Evolutionary conservation across 2,797 vertebrate species (phyloP).

Genomic region (Xenentodon cancila): DNA sequence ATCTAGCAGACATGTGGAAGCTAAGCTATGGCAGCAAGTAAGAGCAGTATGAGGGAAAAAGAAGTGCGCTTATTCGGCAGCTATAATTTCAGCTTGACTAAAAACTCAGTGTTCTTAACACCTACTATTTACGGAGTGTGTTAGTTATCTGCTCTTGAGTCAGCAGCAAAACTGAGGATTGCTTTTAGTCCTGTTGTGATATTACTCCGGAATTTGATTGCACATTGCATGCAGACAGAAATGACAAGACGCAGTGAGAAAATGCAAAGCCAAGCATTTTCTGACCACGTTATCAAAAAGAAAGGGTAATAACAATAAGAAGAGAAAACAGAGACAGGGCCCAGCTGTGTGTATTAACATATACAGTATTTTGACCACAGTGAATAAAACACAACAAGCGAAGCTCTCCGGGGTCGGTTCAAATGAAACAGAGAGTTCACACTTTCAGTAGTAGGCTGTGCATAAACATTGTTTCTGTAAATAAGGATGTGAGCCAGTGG

Average conservation of each 20-base stretch:
- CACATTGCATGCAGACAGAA: conserved; percentile 38
- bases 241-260: conserved; percentile 47
- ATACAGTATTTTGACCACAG: conserved; percentile 66
- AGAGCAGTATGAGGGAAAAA: neutral
- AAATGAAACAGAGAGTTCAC: conserved; percentile 73
- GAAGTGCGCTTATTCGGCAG: conserved; percentile 17
- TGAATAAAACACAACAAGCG: conserved; percentile 71
- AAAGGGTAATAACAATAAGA: conserved; percentile 10
- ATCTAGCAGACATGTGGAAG: conserved; percentile 24
- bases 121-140: conserved; percentile 53
- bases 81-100: conserved; percentile 31
- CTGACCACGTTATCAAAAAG: conserved; percentile 59
- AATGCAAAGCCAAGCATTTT: conserved; percentile 64
- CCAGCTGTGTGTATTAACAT: conserved; percentile 66
- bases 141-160: conserved; percentile 57
- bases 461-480: conserved; percentile 80
- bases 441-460: conserved; percentile 61
- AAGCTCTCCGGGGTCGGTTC: conserved; percentile 68
- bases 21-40: conserved; percentile 6
- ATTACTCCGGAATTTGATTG: conserved; percentile 58
- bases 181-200: conserved; percentile 38
- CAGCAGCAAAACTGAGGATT: conserved; percentile 41
- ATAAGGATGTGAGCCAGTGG: conserved; percentile 73
- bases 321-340: conserved; percentile 37
- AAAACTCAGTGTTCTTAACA: conserved; percentile 37